Evolutionary conservation across 1,140 invertebrate genomes (phyloP), one percentile per base, ranked within the genome.

Genomic region (Psix sp.): DNA sequence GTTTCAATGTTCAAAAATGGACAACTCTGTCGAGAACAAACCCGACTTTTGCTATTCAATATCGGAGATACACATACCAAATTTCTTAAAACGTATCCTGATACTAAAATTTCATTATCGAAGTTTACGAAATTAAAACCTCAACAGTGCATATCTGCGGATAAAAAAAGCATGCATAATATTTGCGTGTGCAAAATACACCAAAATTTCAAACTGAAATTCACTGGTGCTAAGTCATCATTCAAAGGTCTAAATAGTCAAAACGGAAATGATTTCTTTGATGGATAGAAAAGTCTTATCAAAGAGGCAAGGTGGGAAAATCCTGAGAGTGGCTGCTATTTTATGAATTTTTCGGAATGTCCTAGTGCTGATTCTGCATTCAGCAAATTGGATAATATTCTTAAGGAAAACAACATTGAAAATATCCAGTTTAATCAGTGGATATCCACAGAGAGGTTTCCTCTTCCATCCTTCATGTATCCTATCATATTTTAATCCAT

Each of bases 71-170:
- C 42, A 4, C 38, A 48, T 40, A n/a, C 16, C 9, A 39, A 62
- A 42, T 72, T 72, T 51, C 13, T 29, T 11, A 4, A 38, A 42
- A 48, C 24, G 16, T 42, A 56, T 56, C 48, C 49, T 13, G 43
- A 72, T 11, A 48, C 42, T 9, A 40, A 63, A 72, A 57, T 68
- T 29, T 57, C 52, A 18, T 13, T 59, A 9, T 68, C 52, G 17
- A 68, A 68, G 51, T 68, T 68, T 31, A 45, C 9, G 3, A 68
- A 68, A 45, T 56, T 59, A 20, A 68, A 14, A 17, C 65, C 65
- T 17, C 16, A 9, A 29, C 43, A 68, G 20, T 68, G 65, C 20
- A 36, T 67, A 26, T 49, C 16, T 9, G 51, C 43, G 2, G 29
- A 33, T 33, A 33, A 33, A 33, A n/a, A n/a, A 33, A 10, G 29